phyloP scores from a whole-genome alignment of 2,888 invertebrate species.

The Lordiphosa andalusiaca region DNA sequence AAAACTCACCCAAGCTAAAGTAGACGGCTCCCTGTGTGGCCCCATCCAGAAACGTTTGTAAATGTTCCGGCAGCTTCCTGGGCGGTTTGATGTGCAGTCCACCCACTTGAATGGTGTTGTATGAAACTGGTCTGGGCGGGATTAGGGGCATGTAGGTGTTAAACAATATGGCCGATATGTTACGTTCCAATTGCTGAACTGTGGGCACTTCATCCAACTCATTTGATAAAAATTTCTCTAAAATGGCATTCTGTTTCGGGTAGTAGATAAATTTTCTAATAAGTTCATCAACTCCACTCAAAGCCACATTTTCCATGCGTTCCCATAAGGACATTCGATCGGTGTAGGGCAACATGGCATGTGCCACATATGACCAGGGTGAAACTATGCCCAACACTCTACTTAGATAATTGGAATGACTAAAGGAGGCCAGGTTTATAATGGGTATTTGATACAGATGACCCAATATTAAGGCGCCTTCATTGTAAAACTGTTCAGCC shows the following conservation, averaged over 20 bases:
- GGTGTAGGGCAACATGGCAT: conserved; percentile 78
- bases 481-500: conserved; percentile 78
- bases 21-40: conserved; percentile 79
- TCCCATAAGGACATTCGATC: conserved; percentile 81
- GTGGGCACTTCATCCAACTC: conserved; percentile 67
- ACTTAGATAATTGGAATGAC: conserved; percentile 78
- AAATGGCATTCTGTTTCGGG: conserved; percentile 69
- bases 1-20: conserved; percentile 78
- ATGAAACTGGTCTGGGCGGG: conserved; percentile 77
- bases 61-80: conserved; percentile 60
- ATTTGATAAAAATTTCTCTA: conserved; percentile 62
- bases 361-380: conserved; percentile 80
- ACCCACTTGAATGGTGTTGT: conserved; percentile 81
- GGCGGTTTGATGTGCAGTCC: conserved; percentile 81
- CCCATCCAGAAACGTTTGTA: conserved; percentile 78
- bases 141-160: conserved; percentile 81
- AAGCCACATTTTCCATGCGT: conserved; percentile 81
- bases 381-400: conserved; percentile 79
- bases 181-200: conserved; percentile 79
- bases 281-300: conserved; percentile 59
- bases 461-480: conserved; percentile 78
- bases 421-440: conserved; percentile 77
- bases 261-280: conserved; percentile 62
- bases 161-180: conserved; percentile 79
- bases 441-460: conserved; percentile 78